Evolutionary conservation across 1,140 invertebrate species (phyloP), one percentile per base, ranked within the genome.

Genomic region (Oryctes rhinoceros): DNA sequence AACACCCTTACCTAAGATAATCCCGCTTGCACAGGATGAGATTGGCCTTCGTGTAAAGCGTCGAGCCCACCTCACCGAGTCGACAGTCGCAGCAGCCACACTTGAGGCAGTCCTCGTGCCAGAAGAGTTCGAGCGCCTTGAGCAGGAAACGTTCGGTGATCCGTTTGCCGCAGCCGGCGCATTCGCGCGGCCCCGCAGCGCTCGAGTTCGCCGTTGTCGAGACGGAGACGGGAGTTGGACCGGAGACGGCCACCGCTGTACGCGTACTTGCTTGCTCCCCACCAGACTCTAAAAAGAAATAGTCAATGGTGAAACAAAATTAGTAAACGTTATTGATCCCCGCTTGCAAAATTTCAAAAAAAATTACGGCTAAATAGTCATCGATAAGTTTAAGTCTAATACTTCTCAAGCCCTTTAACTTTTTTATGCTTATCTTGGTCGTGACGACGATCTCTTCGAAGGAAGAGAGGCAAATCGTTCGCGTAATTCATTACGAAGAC

Each of bases 31-130:
- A 98, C 15, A 98, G 90, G 85, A 98, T 95, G 11, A 98, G 92
- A 89, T 98, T 97, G 3, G 96, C 96, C 88, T 96, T 97, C 79
- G 95, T 96, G 88, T 96, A 98, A 13, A 98, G 90, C 65, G 96
- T 96, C 48, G 95, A 96, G 37, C 96, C 96, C 4, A 98, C 95
- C 89, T 98, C 96, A 0, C 96, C 96, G 0, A 98, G 91, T 78
- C 96, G 90, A 87, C 96, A 97, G 87, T 98, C 94, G 87, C 96
- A 98, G 87, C 96, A 97, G 37, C 95, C 95, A 85, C 96, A 98
- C 87, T 97, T 97, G 44, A 98, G 90, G 85, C 97, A 98, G 87
- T 97, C 96, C 86, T 98, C 96, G 88, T 98, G 97, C 96, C 97
- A 98, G 86, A 93, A 95, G 87, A 96, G 91, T 85, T 98, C 95